Conservation (phyloP, 2,888 invertebrate genomes). For the Cephus pygmeus region DNA sequence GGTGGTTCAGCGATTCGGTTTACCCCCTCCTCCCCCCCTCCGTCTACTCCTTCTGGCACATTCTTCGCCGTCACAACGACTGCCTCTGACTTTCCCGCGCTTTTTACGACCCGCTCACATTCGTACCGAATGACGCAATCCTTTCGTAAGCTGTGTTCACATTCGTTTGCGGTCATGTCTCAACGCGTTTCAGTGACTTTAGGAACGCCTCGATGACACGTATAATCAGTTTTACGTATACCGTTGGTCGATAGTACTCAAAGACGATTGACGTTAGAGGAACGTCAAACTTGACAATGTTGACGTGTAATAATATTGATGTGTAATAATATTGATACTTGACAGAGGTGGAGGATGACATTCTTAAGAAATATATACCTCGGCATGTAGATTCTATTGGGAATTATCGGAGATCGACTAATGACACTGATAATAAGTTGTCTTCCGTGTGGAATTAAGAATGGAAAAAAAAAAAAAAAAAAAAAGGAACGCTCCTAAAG, state of each 20-base stretch:
- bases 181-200: not conserved
- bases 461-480: not conserved
- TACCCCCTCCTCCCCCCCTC: conserved; percentile 36
- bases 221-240: not conserved
- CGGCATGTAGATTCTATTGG: not conserved
- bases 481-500: not conserved
- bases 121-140: conserved; percentile 5
- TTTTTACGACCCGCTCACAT: conserved; percentile 31
- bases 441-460: not conserved
- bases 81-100: conserved; percentile 26
- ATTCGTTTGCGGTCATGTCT: not conserved
- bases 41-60: conserved; percentile 24
- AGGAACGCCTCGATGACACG: not conserved
- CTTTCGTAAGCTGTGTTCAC: not conserved
- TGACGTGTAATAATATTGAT: not conserved
- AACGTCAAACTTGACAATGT: not conserved
- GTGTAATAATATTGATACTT: not conserved
- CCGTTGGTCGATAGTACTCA: not conserved
- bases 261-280: not conserved
- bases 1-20: conserved; percentile 48
- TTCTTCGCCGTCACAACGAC: conserved; percentile 33
- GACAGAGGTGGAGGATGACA: not conserved
- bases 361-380: not conserved
- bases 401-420: not conserved
- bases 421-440: not conserved